Evolutionary conservation across 2,888 invertebrate genomes (phyloP).

Genomic region (Zaprionus lineosus): DNA sequence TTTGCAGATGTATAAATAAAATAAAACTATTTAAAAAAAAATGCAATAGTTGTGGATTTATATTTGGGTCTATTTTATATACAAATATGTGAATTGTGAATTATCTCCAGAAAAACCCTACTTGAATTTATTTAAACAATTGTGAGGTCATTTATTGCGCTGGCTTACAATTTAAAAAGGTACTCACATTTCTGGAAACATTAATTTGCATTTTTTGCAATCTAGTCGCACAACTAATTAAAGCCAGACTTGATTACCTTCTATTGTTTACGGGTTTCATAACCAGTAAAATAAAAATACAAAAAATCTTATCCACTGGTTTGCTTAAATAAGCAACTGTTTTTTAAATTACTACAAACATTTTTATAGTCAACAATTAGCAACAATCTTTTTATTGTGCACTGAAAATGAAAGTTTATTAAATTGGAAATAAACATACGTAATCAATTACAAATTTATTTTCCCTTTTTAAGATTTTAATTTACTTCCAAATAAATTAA

Average conservation of each 20-base stretch:
- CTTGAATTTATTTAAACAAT: conserved; percentile 27
- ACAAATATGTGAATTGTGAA: conserved; percentile 4
- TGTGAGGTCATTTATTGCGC: conserved; percentile 33
- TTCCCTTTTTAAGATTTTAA: too few species aligned
- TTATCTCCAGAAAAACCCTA: conserved; percentile 7
- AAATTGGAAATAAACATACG: too few species aligned
- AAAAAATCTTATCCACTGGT: conserved; percentile 13
- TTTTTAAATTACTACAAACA: background rate
- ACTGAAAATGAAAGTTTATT: too few species aligned
- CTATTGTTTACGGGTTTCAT: conserved; percentile 58
- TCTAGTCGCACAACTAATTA: conserved; percentile 47
- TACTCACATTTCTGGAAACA: conserved; percentile 38
- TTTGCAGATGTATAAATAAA: conserved; percentile 18
- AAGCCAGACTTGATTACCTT: conserved; percentile 35
- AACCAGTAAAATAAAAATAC: conserved; percentile 18
- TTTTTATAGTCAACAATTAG: too few species aligned
- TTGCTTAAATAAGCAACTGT: conserved; percentile 24
- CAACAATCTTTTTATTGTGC: too few species aligned
- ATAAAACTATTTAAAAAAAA: too few species aligned
- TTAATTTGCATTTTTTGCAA: conserved; percentile 60
- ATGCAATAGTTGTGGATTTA: too few species aligned
- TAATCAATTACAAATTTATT: too few species aligned
- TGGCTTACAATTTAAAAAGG: conserved; percentile 36
- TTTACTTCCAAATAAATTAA: too few species aligned
- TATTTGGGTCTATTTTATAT: too few species aligned